Base-by-base conservation (phyloP, 1,140 invertebrate species). In the Drosophila pruinosa region DNA sequence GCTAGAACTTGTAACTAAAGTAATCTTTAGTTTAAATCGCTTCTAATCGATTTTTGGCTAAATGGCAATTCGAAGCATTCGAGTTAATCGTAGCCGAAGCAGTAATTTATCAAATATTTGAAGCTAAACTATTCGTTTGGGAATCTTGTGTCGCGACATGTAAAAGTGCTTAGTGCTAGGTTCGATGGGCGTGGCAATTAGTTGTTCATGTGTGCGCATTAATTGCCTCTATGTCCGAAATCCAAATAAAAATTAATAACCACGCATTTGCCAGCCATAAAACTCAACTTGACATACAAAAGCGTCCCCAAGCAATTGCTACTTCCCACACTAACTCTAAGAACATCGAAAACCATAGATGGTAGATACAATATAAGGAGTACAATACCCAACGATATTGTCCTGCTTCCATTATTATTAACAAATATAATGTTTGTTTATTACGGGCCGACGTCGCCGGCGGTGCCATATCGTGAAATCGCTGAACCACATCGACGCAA, bases 361-460 rank as follows among this genome's bases (percentile, higher is more conserved):
- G 31, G 39, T 17, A 41, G 4, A 17, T 14, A 15, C n/a, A n/a
- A 8, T 15, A 21, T 22, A 10, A 34, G 39, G 19, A 31, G 24
- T 21, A 34, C 12, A 8, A 47, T 24, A 22, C 10, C 2, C 24
- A 47, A 15, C 43, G 43, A 47, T 14, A 43, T 7, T 36, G 57
- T 59, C 43, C 57, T 36, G 43, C 38, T 59, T 48, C 41, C 43
- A 59, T 81, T 81, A 81, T 80, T 75, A 79, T 78, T 79, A 72
- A 65, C 36, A 54, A 81, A 78, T 58, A 76, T 81, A 56, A 81
- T 81, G 78, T 81, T 81, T 81, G 78, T 81, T 81, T 81, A 81
- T 76, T 68, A 56, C 47, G 45, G 47, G 59, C 52, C 50, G 14
- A 45, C 39, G 67, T 48, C 59, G 56, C 39, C 45, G 71, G n/a